These are phyloP conservation scores for Agrypnus murinus DNA, from an alignment of 2,888 invertebrate genomes.

Conservation along the genomic window DNA sequence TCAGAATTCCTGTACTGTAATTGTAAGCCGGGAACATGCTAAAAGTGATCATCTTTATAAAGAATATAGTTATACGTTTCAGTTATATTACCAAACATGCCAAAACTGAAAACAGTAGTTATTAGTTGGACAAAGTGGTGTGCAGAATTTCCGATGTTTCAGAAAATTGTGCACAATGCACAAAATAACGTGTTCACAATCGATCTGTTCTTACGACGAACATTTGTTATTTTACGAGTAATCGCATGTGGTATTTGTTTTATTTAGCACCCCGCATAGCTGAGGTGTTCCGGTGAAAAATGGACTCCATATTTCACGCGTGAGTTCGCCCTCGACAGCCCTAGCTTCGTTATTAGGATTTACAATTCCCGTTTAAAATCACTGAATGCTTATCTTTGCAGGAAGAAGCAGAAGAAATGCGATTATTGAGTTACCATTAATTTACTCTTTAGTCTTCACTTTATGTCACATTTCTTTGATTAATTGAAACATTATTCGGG, in stretches of 20 bases:
- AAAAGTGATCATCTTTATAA: no score
- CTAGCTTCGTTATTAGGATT: constrained; percentile 48
- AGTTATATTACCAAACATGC: no score
- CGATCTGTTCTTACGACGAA: constrained; percentile 34
- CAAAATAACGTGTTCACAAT: constrained; percentile 11
- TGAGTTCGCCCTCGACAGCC: constrained; percentile 45
- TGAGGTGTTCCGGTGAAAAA: constrained; percentile 44
- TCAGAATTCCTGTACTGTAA: no score
- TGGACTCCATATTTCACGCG: constrained; percentile 49
- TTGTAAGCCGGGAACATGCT: no score
- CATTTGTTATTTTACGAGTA: constrained; percentile 42
- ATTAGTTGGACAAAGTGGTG: no score
- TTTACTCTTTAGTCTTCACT: constrained; percentile 3
- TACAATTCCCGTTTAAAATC: constrained; percentile 49
- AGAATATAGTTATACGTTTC: no score
- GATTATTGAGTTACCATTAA: neutral
- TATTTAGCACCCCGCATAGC: constrained; percentile 42
- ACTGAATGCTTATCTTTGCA: constrained; percentile 27
- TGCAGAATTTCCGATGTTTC: no score
- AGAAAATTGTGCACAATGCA: neutral
- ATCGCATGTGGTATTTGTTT: constrained; percentile 47
- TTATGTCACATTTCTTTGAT: constrained; percentile 24
- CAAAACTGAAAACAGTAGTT: no score
- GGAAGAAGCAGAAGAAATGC: constrained; percentile 23
- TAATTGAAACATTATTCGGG: constrained; percentile 28